A percentile compares a stretch with the other conserved stretches of the same genome.
Evolutionary conservation across 2,113 vertebrate genomes (phyloP).

Genomic region (Archilochus colubris): DNA sequence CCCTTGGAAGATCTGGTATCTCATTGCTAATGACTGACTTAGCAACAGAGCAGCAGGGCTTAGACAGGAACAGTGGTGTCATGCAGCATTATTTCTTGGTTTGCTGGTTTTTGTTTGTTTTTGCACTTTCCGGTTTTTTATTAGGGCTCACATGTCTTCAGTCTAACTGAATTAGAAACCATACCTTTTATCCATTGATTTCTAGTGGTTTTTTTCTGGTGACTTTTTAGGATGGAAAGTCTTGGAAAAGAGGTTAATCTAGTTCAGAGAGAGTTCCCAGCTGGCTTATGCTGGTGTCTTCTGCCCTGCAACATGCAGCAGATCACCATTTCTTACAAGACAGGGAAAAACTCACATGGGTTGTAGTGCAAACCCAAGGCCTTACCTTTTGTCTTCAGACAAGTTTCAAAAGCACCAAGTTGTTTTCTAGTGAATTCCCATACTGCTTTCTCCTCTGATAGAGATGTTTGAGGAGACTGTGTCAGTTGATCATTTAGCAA

Average conservation of each 20-base stretch:
- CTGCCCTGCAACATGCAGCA: background rate
- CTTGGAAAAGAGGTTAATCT: background rate
- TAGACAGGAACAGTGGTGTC: background rate
- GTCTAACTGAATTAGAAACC: background rate
- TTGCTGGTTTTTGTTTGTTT: background rate
- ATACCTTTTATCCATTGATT: background rate
- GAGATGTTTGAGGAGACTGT: background rate
- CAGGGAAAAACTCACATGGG: background rate
- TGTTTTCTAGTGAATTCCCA: background rate
- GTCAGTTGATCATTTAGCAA: background rate
- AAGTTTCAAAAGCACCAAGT: background rate
- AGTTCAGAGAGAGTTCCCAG: background rate
- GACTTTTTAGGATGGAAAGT: background rate
- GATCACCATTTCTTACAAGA: background rate
- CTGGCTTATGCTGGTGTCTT: background rate
- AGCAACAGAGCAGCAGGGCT: background rate
- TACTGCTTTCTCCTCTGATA: background rate
- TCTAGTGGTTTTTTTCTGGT: background rate
- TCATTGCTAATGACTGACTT: rapidly evolving
- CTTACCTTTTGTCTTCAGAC: background rate
- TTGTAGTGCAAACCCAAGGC: background rate
- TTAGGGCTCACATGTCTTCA: background rate
- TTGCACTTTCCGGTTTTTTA: background rate
- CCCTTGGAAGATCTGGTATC: background rate
- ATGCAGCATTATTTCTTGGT: background rate